Conservation (phyloP, 2,888 invertebrate species). For the Drosophila seclusa region DNA sequence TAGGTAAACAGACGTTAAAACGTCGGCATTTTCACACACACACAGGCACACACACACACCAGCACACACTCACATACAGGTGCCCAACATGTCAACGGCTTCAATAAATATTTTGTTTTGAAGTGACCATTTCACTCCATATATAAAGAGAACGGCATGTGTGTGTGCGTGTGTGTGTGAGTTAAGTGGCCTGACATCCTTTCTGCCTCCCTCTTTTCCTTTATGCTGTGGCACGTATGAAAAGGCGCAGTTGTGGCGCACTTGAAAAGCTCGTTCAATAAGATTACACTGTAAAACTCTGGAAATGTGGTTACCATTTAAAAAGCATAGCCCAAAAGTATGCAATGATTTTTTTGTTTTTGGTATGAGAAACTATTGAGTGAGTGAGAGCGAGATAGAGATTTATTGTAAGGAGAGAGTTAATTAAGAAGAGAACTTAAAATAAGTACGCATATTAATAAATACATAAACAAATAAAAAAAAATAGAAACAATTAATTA, state of each 20-base stretch:
- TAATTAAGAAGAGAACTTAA: background rate
- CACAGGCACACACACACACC: constrained; percentile 1
- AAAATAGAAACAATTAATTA: background rate
- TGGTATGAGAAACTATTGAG: background rate
- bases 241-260: constrained; percentile 57
- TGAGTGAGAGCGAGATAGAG: background rate
- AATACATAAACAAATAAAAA: background rate
- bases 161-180: constrained; percentile 25
- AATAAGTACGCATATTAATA: background rate
- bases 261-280: constrained; percentile 11
- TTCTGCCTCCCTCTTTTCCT: background rate
- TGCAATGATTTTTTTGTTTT: constrained; percentile 31
- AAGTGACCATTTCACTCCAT: constrained; percentile 57
- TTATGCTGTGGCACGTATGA: constrained; percentile 64
- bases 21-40: constrained; percentile 73
- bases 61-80: background rate
- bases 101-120: constrained; percentile 80
- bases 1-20: constrained; percentile 81
- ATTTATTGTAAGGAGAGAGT: background rate
- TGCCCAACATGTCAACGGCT: constrained; percentile 64
- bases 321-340: constrained; percentile 49
- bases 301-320: constrained; percentile 27
- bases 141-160: constrained; percentile 17
- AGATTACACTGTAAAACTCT: constrained; percentile 40
- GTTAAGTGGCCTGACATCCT: constrained; percentile 61